These are phyloP conservation scores for Nanger granti DNA, from an alignment of 2,113 vertebrate genomes.

Conservation along the genomic window DNA sequence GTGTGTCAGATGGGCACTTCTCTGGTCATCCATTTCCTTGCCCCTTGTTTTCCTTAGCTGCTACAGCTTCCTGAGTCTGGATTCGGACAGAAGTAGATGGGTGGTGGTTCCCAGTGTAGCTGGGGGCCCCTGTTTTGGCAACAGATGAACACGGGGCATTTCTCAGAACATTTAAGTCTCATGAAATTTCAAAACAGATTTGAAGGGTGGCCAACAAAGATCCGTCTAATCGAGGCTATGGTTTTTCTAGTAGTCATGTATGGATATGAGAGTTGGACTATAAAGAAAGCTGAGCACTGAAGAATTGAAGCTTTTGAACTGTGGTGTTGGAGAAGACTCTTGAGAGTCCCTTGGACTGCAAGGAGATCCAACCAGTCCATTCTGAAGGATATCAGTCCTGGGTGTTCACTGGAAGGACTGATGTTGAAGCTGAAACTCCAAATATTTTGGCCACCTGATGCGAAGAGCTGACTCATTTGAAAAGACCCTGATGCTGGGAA, in stretches of 20 bases:
- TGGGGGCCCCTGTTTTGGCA: background rate
- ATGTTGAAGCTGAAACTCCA: background rate
- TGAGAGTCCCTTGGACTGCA: background rate
- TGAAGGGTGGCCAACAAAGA: background rate
- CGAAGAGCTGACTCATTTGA: background rate
- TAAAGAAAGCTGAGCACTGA: background rate
- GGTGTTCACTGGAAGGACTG: background rate
- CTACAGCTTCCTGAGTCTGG: background rate
- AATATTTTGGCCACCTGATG: background rate
- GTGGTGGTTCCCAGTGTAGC: background rate
- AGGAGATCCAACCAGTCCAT: background rate
- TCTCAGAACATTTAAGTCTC: background rate
- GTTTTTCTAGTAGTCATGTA: background rate
- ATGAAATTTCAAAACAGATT: background rate
- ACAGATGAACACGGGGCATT: background rate
- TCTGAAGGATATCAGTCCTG: background rate
- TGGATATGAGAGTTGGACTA: background rate
- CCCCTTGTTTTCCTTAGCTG: background rate
- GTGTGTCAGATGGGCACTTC: background rate
- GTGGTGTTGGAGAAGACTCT: background rate
- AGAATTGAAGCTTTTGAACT: background rate
- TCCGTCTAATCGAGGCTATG: background rate
- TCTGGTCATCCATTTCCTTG: background rate
- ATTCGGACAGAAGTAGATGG: background rate
- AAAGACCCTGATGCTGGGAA: background rate